Conservation (phyloP, 2,888 invertebrate species). For the Heliconius cydno region DNA sequence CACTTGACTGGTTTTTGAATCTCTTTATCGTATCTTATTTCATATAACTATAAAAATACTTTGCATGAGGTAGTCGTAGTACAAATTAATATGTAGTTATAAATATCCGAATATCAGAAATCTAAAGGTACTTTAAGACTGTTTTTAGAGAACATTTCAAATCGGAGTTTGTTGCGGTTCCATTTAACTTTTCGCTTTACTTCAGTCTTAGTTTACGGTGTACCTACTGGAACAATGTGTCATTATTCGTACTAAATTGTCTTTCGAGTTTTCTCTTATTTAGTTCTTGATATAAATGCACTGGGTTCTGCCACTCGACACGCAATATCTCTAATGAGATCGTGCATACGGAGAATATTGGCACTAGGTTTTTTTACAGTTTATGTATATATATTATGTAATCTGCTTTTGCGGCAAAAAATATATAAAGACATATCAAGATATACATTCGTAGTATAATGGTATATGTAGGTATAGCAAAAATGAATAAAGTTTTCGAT, state of each 20-base stretch:
- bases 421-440: too few relatives aligned
- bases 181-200: conserved; percentile 8
- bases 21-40: too few relatives aligned
- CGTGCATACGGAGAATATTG: too few relatives aligned
- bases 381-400: too few relatives aligned
- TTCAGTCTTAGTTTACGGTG: background rate
- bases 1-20: background rate
- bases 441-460: too few relatives aligned
- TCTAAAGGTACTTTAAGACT: background rate
- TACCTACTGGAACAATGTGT: background rate
- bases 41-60: background rate
- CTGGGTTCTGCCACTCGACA: background rate
- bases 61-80: background rate
- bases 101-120: background rate
- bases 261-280: background rate
- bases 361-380: too few relatives aligned
- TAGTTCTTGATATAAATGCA: background rate
- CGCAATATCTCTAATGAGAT: background rate
- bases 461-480: too few relatives aligned
- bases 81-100: background rate
- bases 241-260: background rate
- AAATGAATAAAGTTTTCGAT: too few relatives aligned
- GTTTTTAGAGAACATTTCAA: conserved; percentile 1
- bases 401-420: too few relatives aligned
- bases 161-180: conserved; percentile 4